Percentiles rank a stretch among this genome's conserved stretches.
phyloP scores from a whole-genome alignment of 1,140 invertebrate species.

The Drosophila hydei region DNA sequence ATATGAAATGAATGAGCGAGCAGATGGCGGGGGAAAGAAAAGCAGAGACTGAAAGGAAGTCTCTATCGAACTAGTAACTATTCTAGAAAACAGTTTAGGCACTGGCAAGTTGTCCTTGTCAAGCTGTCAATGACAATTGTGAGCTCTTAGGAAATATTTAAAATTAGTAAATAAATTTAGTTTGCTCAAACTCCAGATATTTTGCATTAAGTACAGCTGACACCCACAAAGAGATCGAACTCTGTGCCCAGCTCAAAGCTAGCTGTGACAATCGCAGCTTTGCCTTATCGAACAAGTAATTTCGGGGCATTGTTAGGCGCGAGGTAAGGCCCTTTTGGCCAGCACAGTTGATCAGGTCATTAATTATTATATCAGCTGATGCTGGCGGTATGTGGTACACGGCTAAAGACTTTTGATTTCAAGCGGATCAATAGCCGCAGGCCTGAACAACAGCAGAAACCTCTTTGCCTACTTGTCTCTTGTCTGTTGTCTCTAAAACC shows the following conservation, averaged over 20 bases:
- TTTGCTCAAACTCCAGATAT: too few relatives aligned
- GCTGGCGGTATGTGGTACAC: constrained; percentile 47
- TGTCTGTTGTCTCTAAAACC: constrained; percentile 11
- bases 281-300: not conserved
- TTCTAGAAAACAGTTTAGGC: too few relatives aligned
- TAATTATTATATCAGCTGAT: constrained; percentile 74
- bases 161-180: too few relatives aligned
- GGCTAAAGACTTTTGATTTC: constrained; percentile 83
- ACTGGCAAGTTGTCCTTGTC: too few relatives aligned
- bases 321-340: constrained; percentile 2
- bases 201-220: too few relatives aligned
- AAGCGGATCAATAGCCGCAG: constrained; percentile 80
- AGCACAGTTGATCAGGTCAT: constrained; percentile 53
- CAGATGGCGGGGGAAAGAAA: not conserved
- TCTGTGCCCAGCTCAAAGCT: too few relatives aligned
- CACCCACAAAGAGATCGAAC: too few relatives aligned
- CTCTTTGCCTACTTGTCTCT: constrained; percentile 30
- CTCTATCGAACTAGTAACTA: too few relatives aligned
- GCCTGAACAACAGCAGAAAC: constrained; percentile 26
- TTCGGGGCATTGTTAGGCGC: not conserved
- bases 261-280: not conserved
- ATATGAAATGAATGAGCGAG: not conserved
- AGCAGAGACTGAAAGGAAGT: not conserved
- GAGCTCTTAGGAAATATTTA: too few relatives aligned
- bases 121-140: too few relatives aligned